Evolutionary conservation across 2,888 invertebrate genomes (phyloP), one percentile per base, ranked within the genome.

Genomic region (Trichopria drosophilae): DNA sequence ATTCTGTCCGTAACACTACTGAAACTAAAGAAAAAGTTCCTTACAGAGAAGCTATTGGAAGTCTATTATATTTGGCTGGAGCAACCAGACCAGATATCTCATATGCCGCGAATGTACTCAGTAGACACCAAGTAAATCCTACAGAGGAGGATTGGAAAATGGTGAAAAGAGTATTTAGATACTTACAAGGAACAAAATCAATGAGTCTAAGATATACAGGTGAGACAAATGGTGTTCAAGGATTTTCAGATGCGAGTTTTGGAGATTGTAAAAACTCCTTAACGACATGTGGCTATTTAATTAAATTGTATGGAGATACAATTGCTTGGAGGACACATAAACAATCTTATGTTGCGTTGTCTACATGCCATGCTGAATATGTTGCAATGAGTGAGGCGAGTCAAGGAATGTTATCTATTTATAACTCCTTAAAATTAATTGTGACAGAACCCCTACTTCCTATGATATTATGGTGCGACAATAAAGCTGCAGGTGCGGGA

Each of bases 61-160:
- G 39, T 13, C 13, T 35, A 20, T 28, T 61, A 31, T 64, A 61
- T 52, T 22, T 62, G 13, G 53, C 60, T 3, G 42, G 34, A 5
- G 45, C 51, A 4, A 54, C 52, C 1, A 28, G 40, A 23, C 47
- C 42, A 24, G 48, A 51, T 23, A 37, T 32, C 2, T 24, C 28
- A 26, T 53, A 50, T 13, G 16, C 51, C 3, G 46, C 53, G 4
- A 57, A 55, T 28, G 45, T 51, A n/a, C 28, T 51, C 32, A 49
- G 51, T 20, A 49, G 57, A 53, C 55, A 59, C 16, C 55, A 55
- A 16, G 24, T 50, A 5, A 54, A 49, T 28, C 43, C 31, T 12
- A 49, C 43, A 3, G 31, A 40, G 10, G 12, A 37, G 6, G 52
- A 57, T n/a, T 54, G 49, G 51, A 18, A 16, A 7, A 53, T 46